Evolutionary conservation across 2,797 vertebrate species (phyloP).

Genomic region (Gallinago solitaria): DNA sequence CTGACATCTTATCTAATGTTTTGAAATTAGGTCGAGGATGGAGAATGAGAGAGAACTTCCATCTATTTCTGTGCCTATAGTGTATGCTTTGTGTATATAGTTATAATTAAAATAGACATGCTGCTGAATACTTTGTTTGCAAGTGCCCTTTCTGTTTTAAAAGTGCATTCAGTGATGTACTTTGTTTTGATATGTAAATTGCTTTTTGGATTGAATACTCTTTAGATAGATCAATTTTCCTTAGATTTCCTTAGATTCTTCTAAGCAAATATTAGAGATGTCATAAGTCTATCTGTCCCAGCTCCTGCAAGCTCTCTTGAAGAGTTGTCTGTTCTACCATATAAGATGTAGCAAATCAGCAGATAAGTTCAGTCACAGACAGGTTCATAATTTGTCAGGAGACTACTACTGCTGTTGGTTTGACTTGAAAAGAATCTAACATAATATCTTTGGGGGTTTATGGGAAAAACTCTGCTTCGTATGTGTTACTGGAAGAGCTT

Average conservation of each 20-base stretch:
- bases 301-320: background rate
- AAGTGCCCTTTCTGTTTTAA: background rate
- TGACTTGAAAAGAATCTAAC: background rate
- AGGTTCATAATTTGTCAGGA: background rate
- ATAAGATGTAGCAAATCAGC: background rate
- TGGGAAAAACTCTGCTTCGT: background rate
- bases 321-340: background rate
- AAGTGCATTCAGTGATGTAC: background rate
- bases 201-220: background rate
- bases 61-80: background rate
- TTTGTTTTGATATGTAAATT: constrained; percentile 37
- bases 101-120: constrained; percentile 3
- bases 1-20: constrained; percentile 26
- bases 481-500: background rate
- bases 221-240: constrained; percentile 1
- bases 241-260: background rate
- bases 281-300: background rate
- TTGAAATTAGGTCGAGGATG: constrained; percentile 33
- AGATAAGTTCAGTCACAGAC: background rate
- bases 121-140: background rate
- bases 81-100: background rate
- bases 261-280: background rate
- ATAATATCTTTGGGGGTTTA: background rate
- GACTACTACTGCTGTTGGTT: background rate
- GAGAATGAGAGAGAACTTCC: background rate